Percentiles rank a stretch among this genome's conserved stretches.
Evolutionary conservation across 2,113 vertebrate species (phyloP).

Genomic region (Hippocampus barbouri): DNA sequence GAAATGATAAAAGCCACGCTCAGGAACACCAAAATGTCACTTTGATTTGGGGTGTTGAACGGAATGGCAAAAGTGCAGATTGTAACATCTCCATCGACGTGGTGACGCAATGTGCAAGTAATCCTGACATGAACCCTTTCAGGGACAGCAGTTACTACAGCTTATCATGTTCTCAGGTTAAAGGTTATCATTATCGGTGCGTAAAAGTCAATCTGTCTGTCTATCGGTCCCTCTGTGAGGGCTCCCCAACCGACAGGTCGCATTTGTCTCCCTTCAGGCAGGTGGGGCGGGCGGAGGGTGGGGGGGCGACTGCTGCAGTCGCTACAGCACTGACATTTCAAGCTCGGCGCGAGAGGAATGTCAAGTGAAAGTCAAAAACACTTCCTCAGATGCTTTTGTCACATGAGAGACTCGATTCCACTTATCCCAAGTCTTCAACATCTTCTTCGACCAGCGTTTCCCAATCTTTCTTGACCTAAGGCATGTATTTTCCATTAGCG

Average conservation of each 20-base stretch:
- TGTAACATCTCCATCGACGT: neutral
- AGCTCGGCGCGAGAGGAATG: constrained; percentile 32
- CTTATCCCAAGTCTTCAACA: neutral
- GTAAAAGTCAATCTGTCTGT: too few species aligned
- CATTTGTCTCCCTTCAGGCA: constrained; percentile 27
- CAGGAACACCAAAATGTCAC: too few species aligned
- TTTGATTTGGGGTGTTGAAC: neutral
- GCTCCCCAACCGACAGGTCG: constrained; percentile 27
- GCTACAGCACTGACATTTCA: constrained; percentile 23
- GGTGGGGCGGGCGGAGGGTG: neutral
- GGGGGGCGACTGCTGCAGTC: neutral
- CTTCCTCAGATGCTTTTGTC: neutral
- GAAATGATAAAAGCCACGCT: too few species aligned
- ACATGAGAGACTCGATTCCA: neutral
- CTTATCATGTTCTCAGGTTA: too few species aligned
- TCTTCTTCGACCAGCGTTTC: neutral
- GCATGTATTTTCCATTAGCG: too few species aligned
- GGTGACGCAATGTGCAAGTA: neutral
- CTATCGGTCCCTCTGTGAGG: neutral
- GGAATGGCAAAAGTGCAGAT: neutral
- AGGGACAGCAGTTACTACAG: too few species aligned
- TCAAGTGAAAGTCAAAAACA: constrained; percentile 8
- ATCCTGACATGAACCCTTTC: neutral
- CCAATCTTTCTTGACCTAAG: neutral
- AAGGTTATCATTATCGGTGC: too few species aligned